Evolutionary conservation across 2,888 invertebrate genomes (phyloP), one percentile per base, ranked within the genome.

Genomic region (Nomada fabriciana): DNA sequence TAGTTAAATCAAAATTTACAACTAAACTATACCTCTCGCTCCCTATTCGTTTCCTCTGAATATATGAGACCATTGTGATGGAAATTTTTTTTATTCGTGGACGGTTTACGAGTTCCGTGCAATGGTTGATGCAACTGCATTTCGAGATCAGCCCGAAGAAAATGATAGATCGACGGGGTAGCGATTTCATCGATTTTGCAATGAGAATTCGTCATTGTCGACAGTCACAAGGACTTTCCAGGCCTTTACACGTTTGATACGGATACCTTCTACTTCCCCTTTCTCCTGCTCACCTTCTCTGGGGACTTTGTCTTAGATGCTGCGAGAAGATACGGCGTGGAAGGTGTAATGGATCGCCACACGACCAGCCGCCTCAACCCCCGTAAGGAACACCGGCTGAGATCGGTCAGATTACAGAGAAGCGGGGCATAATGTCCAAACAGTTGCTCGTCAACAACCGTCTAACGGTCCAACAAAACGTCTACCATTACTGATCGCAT

Each of bases 311-410:
- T 90, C 86, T 88, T 85, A 86, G 92, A 92, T 92, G 86, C 81
- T 90, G 78, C 87, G 89, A 83, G 82, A 75, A 88, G 92, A 92
- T 92, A 92, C 84, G 84, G 67, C 76, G 65, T 82, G 82, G 79
- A 87, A 91, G 91, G 89, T 91, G 91, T 91, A 92, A 92, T 91
- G 89, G 91, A 91, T 92, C 91, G 91, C 90, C 90, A 89, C 91
- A 90, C 90, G 89, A 90, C 89, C 88, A 82, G 80, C 79, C 86
- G 84, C 83, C 78, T 84, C 79, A 80, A 82, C 87, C 76, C 84
- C 84, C 83, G 83, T 88, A 75, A 84, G 81, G 77, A 83, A 87
- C 82, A 85, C 82, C 80, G 81, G 80, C 80, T 84, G 82, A 92
- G 91, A 92, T 92, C 90, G 83, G 82, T 70, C 80, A 87, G 92